Evolutionary conservation across 2,888 invertebrate species (phyloP).

Genomic region (Philereme transversata): DNA sequence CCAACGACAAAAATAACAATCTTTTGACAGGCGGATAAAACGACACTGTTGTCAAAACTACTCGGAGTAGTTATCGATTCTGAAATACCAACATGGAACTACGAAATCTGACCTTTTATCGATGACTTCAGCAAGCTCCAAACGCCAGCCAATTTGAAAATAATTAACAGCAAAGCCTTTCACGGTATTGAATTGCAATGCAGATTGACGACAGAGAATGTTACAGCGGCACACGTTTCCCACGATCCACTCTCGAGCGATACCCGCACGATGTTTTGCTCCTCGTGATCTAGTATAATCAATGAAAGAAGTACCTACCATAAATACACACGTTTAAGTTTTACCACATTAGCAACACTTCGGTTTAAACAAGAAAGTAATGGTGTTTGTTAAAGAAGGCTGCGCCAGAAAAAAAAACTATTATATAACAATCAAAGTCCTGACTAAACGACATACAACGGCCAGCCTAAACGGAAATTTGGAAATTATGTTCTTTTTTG

Average conservation of each 20-base stretch:
- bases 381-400: too few relatives aligned
- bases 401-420: too few relatives aligned
- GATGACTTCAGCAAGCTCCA: neutral
- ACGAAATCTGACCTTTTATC: too few relatives aligned
- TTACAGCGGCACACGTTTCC: constrained; percentile 49
- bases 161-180: constrained; percentile 19
- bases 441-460: too few relatives aligned
- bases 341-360: constrained; percentile 23
- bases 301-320: constrained; percentile 41
- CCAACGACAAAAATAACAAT: neutral
- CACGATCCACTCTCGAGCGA: constrained; percentile 56
- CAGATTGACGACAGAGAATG: constrained; percentile 31
- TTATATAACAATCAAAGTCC: too few relatives aligned
- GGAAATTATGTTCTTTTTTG: too few relatives aligned
- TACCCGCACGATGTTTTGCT: constrained; percentile 50
- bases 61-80: too few relatives aligned
- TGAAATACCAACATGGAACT: too few relatives aligned
- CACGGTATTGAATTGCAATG: constrained; percentile 23
- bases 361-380: constrained; percentile 1
- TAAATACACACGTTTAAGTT: constrained; percentile 22
- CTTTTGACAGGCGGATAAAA: too few relatives aligned
- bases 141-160: constrained; percentile 9
- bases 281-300: constrained; percentile 55
- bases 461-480: too few relatives aligned
- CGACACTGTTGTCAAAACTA: too few relatives aligned